Percentiles rank a stretch among this genome's conserved stretches.
phyloP scores from a whole-genome alignment of 2,888 invertebrate species.

The Hoplodrina blanda region DNA sequence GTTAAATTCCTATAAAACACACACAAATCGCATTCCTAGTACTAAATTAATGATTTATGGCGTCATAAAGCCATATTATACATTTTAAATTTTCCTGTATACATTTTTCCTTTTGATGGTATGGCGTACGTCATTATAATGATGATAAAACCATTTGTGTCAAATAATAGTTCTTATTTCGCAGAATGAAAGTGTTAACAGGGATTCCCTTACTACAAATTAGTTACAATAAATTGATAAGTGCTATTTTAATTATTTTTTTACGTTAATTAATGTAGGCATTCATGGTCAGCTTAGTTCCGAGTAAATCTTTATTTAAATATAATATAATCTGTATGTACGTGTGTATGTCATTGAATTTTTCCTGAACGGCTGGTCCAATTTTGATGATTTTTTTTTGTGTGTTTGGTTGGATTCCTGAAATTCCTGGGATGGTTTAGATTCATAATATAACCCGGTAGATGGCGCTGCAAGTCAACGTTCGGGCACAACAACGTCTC shows the following conservation, averaged over 20 bases:
- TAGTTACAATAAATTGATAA: background rate
- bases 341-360: no score
- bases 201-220: slow-evolving; percentile 25
- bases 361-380: no score
- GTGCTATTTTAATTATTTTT: background rate
- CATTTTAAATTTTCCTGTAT: slow-evolving; percentile 26
- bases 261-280: background rate
- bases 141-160: slow-evolving; percentile 9
- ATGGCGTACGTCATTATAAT: slow-evolving; percentile 12
- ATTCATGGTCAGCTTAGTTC: background rate
- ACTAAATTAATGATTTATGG: slow-evolving; percentile 19
- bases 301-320: background rate
- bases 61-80: slow-evolving; percentile 1
- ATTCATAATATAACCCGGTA: no score
- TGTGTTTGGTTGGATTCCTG: no score
- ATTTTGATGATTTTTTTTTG: no score
- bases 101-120: slow-evolving; percentile 30
- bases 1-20: slow-evolving; percentile 27
- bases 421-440: no score
- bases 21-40: slow-evolving; percentile 28
- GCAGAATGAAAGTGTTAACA: slow-evolving; percentile 13
- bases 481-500: no score
- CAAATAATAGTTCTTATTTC: slow-evolving; percentile 15
- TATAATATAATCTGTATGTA: no score
- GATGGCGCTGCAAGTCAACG: no score